Percentiles rank a stretch among this genome's conserved stretches.
These are phyloP conservation scores for Ptychadena robeensis DNA, from an alignment of 2,797 vertebrate genomes.

Conservation along the genomic window DNA sequence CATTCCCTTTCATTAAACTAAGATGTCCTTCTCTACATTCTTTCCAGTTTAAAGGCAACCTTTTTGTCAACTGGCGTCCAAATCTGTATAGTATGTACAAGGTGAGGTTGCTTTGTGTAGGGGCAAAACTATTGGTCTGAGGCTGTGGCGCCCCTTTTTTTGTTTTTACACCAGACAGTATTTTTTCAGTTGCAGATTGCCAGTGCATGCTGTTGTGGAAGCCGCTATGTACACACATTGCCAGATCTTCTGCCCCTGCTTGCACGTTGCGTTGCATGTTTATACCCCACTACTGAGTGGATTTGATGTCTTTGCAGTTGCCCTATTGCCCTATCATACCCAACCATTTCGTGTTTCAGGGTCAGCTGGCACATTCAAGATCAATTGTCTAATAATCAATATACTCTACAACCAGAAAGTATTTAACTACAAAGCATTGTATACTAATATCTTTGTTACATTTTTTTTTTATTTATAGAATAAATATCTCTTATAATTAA, in stretches of 20 bases:
- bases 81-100: not conserved
- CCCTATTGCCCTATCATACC: too few species aligned
- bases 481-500: not conserved
- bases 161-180: not conserved
- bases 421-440: too few species aligned
- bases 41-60: not conserved
- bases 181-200: not conserved
- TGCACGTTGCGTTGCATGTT: not conserved
- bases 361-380: too few species aligned
- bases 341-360: too few species aligned
- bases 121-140: not conserved
- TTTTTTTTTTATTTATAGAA: not conserved
- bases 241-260: not conserved
- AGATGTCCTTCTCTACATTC: not conserved
- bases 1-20: not conserved
- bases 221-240: too few species aligned
- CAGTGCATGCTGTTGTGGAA: not conserved
- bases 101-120: not conserved
- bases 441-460: not conserved
- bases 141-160: not conserved
- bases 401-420: too few species aligned
- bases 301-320: not conserved
- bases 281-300: not conserved
- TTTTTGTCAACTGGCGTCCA: not conserved
- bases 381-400: too few species aligned